Evolutionary conservation across 2,113 vertebrate species (phyloP), one percentile per base, ranked within the genome.

Genomic region (Platycercus adscitus): DNA sequence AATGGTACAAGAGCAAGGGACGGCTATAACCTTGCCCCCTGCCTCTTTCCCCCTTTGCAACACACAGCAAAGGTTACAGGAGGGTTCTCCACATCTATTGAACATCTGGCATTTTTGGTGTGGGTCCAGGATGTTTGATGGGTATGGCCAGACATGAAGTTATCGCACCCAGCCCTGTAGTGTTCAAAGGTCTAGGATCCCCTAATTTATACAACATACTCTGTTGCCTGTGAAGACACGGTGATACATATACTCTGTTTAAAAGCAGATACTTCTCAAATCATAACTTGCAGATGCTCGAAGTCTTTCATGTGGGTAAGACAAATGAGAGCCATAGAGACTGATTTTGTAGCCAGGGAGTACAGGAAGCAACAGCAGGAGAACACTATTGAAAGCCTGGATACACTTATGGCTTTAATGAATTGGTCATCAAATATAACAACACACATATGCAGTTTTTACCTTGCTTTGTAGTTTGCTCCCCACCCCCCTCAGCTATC

Each of bases 241-340:
- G 95, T 97, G 97, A 98, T 98, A 98, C 97, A 98, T 96, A 97
- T 39, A 50, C 94, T 97, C 95, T 96, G 93, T 89, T 98, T 97
- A 97, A 97, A 97, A 97, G 97, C 89, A 97, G 97, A 98, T 95
- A 96, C 89, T 98, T 98, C 97, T 96, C 97, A 98, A 98, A 97
- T 97, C 97, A 97, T 98, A 98, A 97, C 96, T 98, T 96, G 97
- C 98, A 98, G 97, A 98, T 97, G 97, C 97, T 98, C 52, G 1
- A 73, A 96, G 95, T 86, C 98, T 98, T 98, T 98, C 97, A 98
- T 98, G 97, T 98, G 98, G 97, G 92, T 91, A 97, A 98, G 97
- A 98, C 95, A 97, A 98, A 98, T 89, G 96, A 97, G 97, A 97
- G 96, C 94, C 92, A 93, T 69, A 95, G 95, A 95, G 92, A 96